phyloP scores from a whole-genome alignment of 2,113 vertebrate genomes.

The Aspidoscelis tigris region DNA sequence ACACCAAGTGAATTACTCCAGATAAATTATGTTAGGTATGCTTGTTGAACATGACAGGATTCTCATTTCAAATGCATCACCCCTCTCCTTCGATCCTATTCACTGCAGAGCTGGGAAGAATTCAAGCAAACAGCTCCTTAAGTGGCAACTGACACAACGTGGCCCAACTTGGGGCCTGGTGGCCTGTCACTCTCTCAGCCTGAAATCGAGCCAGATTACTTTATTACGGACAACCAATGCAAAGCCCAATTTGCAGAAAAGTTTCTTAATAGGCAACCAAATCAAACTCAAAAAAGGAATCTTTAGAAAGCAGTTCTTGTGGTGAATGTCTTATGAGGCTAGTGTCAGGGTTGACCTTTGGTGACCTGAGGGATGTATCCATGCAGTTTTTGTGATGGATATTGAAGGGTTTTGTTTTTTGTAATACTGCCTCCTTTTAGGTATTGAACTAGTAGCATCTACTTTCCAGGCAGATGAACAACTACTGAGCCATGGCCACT shows the following conservation, averaged over 20 bases:
- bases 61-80: background rate
- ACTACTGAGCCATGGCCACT: too few relatives aligned
- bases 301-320: background rate
- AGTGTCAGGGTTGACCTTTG: background rate
- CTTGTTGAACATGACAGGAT: background rate
- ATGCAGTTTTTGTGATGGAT: too few relatives aligned
- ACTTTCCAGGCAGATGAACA: too few relatives aligned
- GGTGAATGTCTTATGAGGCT: background rate
- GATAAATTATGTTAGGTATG: background rate
- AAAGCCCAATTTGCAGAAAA: background rate
- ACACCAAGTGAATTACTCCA: background rate
- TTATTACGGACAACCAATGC: background rate
- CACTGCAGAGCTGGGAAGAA: background rate
- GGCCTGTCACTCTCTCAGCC: background rate
- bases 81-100: background rate
- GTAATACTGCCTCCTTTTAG: too few relatives aligned
- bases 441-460: too few relatives aligned
- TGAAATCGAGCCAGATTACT: background rate
- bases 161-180: background rate
- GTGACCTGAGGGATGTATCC: too few relatives aligned
- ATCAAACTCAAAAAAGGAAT: background rate
- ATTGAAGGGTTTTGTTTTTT: too few relatives aligned
- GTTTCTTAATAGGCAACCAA: background rate
- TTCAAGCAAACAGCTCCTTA: background rate
- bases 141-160: background rate